Percentiles rank a stretch among this genome's conserved stretches.
These are phyloP conservation scores for Rhinogobius similis DNA, from an alignment of 2,113 vertebrate species.

Conservation along the genomic window DNA sequence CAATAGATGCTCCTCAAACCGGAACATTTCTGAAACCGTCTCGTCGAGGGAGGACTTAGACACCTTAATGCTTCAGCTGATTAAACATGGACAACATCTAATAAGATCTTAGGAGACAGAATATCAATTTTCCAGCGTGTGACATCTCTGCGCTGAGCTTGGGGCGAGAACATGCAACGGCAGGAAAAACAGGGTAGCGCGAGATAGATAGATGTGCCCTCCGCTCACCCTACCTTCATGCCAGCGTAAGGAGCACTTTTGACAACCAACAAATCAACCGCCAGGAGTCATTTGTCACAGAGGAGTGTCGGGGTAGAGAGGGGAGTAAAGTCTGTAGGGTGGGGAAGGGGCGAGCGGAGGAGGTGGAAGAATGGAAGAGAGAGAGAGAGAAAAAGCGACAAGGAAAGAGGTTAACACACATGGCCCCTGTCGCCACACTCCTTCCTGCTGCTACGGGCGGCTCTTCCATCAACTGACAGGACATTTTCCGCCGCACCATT, in stretches of 20 bases:
- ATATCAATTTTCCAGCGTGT: conserved; percentile 57
- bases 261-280: conserved; percentile 79
- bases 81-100: conserved; percentile 62
- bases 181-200: conserved; percentile 11
- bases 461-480: conserved; percentile 75
- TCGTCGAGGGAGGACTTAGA: conserved; percentile 37
- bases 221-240: conserved; percentile 56
- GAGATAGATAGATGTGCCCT: conserved; percentile 22
- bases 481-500: conserved; percentile 70
- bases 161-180: conserved; percentile 33
- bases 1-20: conserved; percentile 28
- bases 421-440: conserved; percentile 68
- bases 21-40: conserved; percentile 34
- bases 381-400: conserved; percentile 49
- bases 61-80: conserved; percentile 47
- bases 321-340: conserved; percentile 46
- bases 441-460: conserved; percentile 70
- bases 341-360: conserved; percentile 13
- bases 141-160: conserved; percentile 37
- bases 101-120: conserved; percentile 66
- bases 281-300: conserved; percentile 76
- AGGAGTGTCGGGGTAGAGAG: conserved; percentile 59
- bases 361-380: conserved; percentile 39
- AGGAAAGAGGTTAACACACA: conserved; percentile 74
- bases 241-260: conserved; percentile 66